Evolutionary conservation across 2,113 vertebrate genomes (phyloP), one percentile per base, ranked within the genome.

Genomic region (Oryctolagus cuniculus): DNA sequence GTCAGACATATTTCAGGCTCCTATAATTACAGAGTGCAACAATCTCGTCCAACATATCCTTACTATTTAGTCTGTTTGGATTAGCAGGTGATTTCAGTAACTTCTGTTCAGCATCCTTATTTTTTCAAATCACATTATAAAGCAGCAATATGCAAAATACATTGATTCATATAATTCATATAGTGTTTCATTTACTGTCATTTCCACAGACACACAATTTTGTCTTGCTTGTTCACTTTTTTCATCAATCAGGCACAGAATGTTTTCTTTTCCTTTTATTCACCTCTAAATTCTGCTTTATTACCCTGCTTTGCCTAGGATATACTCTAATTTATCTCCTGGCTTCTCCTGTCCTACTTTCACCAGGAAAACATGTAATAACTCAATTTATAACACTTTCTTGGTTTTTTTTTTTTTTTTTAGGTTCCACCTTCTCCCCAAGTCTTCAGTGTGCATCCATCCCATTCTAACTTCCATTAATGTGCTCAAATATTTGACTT

Each of bases 111-210:
- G 63, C 36, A 36, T 34, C 34, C 58, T 87, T 95, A 58, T 78
- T 89, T 89, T 90, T 96, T 94, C 91, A 89, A 91, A 95, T 86
- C n/a, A 91, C 61, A 90, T 94, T 91, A 96, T 83, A 79, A 96
- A 75, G 44, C 90, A 89, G 81, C 51, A 95, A 81, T 84, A 95
- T 67, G 21, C 58, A 86, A 87, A 89, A 90, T 78, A 72, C 44
- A 86, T 85, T 53, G 64, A 31, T 66, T 84, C 67, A 85, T 44
- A 91, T 22, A 89, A 31, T 66, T 84, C 67, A 85, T 44, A 91
- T 22, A 89, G 73, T 27, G 58, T 77, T 87, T 77, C 63, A 82
- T 73, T 92, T 80, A 34, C 21, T 53, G 12, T 66, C 51, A 88
- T 74, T 90, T 81, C 72, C 24, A 70, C 9, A 72, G 27, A 73